Evolutionary conservation across 2,797 vertebrate genomes (phyloP).

Genomic region (Gymnocypris eckloni): DNA sequence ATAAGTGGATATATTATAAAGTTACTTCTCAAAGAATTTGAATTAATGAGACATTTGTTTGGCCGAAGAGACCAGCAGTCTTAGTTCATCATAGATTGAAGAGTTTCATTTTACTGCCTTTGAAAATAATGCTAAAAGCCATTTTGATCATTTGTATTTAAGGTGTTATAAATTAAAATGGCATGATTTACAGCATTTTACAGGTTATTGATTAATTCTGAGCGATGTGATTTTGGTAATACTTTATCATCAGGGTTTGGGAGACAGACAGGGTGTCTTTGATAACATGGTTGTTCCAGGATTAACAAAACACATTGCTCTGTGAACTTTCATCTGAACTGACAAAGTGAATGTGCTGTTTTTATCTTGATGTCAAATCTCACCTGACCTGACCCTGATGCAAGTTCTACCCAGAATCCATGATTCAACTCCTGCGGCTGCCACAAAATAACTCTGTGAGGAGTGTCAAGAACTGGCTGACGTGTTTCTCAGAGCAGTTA

Average conservation of each 20-base stretch:
- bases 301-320: background rate
- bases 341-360: background rate
- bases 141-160: too few species aligned
- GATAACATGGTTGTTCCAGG: background rate
- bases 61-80: too few species aligned
- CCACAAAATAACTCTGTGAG: background rate
- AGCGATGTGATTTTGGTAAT: background rate
- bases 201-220: background rate
- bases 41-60: too few species aligned
- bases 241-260: background rate
- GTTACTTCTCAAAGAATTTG: too few species aligned
- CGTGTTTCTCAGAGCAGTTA: background rate
- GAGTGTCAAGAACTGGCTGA: conserved; percentile 1
- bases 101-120: too few species aligned
- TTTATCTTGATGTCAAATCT: background rate
- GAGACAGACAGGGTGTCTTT: background rate
- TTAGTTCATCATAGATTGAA: too few species aligned
- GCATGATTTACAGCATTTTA: background rate
- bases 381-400: background rate
- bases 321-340: background rate
- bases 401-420: background rate
- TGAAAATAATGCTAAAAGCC: too few species aligned
- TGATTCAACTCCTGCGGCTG: background rate
- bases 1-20: too few species aligned
- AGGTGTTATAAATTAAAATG: too few species aligned